A percentile compares a stretch with the other conserved stretches of the same genome.
phyloP scores from a whole-genome alignment of 1,140 invertebrate species.

The Hetaerina americana region DNA sequence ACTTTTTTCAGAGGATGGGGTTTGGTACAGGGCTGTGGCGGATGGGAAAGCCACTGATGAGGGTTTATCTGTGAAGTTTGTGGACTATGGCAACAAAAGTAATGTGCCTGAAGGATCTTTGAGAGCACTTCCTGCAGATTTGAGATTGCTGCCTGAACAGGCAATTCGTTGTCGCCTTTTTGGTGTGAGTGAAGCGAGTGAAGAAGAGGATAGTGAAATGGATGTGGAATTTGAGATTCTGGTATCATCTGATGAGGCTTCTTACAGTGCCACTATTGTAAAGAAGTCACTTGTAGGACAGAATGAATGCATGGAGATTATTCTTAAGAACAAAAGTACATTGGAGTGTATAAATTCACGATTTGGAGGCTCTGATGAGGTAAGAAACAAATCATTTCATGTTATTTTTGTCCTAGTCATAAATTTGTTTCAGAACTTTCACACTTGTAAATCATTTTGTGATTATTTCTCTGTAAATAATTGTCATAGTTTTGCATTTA shows the following conservation, averaged over 20 bases:
- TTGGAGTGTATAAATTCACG: not conserved
- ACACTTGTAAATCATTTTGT: no score
- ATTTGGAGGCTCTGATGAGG: not conserved
- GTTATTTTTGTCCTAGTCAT: no score
- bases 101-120: constrained; percentile 32
- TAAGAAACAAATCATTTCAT: no score
- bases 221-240: not conserved
- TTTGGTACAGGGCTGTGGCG: constrained; percentile 71
- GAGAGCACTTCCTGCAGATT: constrained; percentile 24
- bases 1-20: constrained; percentile 52
- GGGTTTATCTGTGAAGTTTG: constrained; percentile 58
- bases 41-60: constrained; percentile 44
- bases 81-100: constrained; percentile 73
- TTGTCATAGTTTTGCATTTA: no score
- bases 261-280: not conserved
- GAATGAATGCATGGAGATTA: not conserved
- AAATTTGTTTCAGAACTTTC: no score
- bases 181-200: constrained; percentile 15
- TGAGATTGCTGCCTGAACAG: constrained; percentile 22
- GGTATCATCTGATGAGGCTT: not conserved
- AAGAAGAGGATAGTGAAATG: constrained; percentile 14
- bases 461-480: no score
- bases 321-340: not conserved
- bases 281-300: not conserved
- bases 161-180: constrained; percentile 28